Evolutionary conservation across 2,113 vertebrate species (phyloP), one percentile per base, ranked within the genome.

Genomic region (Chionis minor): DNA sequence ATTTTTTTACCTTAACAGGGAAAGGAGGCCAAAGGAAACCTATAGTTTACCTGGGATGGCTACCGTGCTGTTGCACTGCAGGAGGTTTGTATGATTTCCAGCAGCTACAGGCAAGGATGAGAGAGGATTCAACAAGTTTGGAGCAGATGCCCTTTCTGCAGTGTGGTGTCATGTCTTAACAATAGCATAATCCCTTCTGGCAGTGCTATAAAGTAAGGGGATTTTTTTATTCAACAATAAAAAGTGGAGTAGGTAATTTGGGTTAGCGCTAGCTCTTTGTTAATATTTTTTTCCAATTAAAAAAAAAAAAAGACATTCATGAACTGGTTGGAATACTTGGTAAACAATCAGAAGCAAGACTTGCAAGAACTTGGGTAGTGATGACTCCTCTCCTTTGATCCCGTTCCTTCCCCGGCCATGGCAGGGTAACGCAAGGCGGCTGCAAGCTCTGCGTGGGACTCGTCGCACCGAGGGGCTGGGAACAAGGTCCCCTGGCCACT

Each of bases 311-410:
- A 28, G 2, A 14, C 12, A 10, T 69, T 73, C 51, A 82, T 2
- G 1, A 77, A 77, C 49, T 38, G 20, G 21, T 75, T 92, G 58
- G 58, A 80, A 86, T 80, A 83, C 58, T 67, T 61, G 4, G 19
- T 75, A 75, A 85, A 66, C 47, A 85, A 82, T 17, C 66, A 86
- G 81, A 78, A 92, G 33, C 23, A 70, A 82, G 81, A 61, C 85
- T 93, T 87, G 88, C 63, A 83, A 83, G 93, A 54, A 65, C 54
- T 52, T 88, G 74, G 79, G 22, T 49, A 22, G 49, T 17, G 66
- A 35, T 81, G 75, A 91, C 30, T 82, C 52, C 52, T 86, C 65
- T 72, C 72, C 80, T 90, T 96, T 96, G 81, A 88, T 96, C 62
- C 80, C 52, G 52, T 22, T 87, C 65, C 24, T 65, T 51, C 88